Evolutionary conservation across 2,113 vertebrate species (phyloP).

Genomic region (Megaceryle maxima): DNA sequence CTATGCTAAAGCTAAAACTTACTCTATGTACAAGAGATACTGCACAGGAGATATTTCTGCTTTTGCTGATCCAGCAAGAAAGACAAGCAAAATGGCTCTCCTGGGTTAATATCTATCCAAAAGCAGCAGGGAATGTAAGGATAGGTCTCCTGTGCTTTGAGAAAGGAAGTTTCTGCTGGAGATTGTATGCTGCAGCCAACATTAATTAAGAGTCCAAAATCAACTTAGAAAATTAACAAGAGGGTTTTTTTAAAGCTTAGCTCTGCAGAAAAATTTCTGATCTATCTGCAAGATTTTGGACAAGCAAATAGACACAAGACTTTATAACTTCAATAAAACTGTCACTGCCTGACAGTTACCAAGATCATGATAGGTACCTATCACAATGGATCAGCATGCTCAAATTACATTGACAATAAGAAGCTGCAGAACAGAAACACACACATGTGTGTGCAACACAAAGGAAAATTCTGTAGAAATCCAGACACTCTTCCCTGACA

Average conservation of each 20-base stretch:
- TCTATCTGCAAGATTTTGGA: not conserved
- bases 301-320: not conserved
- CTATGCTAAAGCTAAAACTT: conserved; percentile 6
- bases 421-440: not conserved
- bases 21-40: conserved; percentile 13
- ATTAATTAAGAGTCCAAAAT: conserved; percentile 57
- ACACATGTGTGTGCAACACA: not conserved
- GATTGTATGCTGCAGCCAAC: not conserved
- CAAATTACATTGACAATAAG: not conserved
- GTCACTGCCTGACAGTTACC: not conserved
- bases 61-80: conserved; percentile 34
- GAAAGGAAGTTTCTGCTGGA: conserved; percentile 28
- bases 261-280: not conserved
- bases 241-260: not conserved
- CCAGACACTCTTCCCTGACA: conserved; percentile 4
- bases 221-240: conserved; percentile 36
- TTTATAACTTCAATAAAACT: not conserved
- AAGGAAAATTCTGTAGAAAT: conserved; percentile 46
- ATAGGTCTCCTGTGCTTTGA: conserved; percentile 34
- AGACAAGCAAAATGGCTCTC: conserved; percentile 30
- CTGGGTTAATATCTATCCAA: conserved; percentile 41
- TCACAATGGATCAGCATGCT: not conserved
- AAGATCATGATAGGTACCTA: rapidly evolving
- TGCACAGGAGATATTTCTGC: not conserved
- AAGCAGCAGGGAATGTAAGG: conserved; percentile 56